A percentile compares a stretch with the other conserved stretches of the same genome.
phyloP scores from a whole-genome alignment of 2,888 invertebrate species.

The Schizaphis graminum region DNA sequence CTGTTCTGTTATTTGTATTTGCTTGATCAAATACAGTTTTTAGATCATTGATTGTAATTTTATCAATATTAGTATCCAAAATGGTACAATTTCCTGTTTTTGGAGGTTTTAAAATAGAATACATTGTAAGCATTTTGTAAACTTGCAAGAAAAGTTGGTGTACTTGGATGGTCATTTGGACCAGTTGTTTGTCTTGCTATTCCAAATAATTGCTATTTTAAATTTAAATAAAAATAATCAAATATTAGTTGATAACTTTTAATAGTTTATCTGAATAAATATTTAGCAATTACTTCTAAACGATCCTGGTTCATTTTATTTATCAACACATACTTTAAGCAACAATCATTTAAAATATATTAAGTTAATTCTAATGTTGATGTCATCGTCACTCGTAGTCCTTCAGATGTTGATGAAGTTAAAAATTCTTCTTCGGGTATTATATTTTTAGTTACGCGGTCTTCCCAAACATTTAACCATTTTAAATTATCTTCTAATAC shows the following conservation, averaged over 20 bases:
- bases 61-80: not conserved
- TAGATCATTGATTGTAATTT: constrained; percentile 1
- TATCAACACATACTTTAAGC: not conserved
- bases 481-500: not conserved
- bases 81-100: not conserved
- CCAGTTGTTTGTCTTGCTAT: not conserved
- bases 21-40: not conserved
- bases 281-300: not conserved
- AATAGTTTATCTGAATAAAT: not conserved
- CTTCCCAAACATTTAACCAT: not conserved
- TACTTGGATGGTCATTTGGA: not conserved
- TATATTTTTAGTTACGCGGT: not conserved
- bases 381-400: not conserved
- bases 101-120: not conserved
- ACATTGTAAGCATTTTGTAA: not conserved
- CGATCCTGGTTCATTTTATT: no score
- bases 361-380: not conserved
- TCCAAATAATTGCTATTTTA: not conserved
- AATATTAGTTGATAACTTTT: not conserved
- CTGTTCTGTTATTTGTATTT: not conserved
- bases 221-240: not conserved
- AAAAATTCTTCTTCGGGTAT: not conserved
- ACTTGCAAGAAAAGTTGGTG: not conserved
- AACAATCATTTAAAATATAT: not conserved
- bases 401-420: not conserved